phyloP scores from a whole-genome alignment of 2,888 invertebrate species.

The Phalangium opilio region DNA sequence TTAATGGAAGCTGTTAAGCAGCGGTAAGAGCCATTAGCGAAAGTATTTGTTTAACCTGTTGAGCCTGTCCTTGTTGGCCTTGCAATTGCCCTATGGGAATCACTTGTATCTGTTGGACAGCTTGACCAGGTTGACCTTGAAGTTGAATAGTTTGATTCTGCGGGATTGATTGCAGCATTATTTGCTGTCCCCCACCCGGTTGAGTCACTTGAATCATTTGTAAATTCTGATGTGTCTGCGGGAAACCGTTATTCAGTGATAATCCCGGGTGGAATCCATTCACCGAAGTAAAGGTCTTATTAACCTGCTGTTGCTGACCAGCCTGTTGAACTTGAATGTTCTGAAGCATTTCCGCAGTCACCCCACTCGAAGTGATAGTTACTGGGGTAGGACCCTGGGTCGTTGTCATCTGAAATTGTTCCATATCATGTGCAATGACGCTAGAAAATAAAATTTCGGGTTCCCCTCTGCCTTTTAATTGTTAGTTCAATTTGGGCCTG shows the following conservation, averaged over 20 bases:
- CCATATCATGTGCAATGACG: conserved; percentile 9
- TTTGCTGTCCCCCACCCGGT: conserved; percentile 10
- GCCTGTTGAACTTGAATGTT: conserved; percentile 19
- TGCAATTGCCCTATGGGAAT: conserved; percentile 17
- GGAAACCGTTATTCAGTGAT: neutral
- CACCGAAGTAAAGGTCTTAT: too few species aligned
- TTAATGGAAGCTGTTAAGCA: too few species aligned
- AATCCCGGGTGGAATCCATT: too few species aligned
- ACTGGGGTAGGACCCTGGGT: conserved; percentile 13
- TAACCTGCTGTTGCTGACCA: conserved; percentile 11
- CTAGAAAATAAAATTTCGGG: too few species aligned
- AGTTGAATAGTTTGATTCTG: conserved; percentile 18
- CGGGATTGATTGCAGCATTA: conserved; percentile 19
- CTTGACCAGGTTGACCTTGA: conserved; percentile 5
- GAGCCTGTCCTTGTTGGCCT: conserved; percentile 17
- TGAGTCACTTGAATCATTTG: conserved; percentile 7
- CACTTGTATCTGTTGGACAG: conserved; percentile 14
- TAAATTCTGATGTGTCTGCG: neutral
- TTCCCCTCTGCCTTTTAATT: too few species aligned
- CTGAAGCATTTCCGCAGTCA: conserved; percentile 16
- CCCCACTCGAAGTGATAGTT: conserved; percentile 9
- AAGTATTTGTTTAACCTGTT: conserved; percentile 16
- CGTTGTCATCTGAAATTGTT: conserved; percentile 20
- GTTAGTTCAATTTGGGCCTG: too few species aligned
- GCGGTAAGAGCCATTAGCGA: too few species aligned